Percentiles rank a stretch among this genome's conserved stretches.
phyloP scores from a whole-genome alignment of 2,113 vertebrate species.

The Phrynocephalus versicolor region DNA sequence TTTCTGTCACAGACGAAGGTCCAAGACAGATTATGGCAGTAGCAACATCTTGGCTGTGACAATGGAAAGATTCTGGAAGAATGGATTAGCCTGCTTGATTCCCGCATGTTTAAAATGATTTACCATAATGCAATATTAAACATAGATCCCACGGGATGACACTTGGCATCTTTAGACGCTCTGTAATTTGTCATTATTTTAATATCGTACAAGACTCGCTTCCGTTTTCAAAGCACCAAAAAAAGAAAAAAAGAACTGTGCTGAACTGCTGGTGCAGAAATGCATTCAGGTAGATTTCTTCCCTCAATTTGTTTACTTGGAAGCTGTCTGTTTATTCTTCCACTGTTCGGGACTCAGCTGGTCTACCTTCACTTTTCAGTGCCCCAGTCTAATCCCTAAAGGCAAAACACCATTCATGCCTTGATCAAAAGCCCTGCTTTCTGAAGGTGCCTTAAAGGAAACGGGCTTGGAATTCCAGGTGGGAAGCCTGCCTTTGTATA shows the following conservation, averaged over 20 bases:
- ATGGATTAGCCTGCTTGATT: conserved; percentile 7
- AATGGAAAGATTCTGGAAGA: not conserved
- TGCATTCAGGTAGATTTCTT: not conserved
- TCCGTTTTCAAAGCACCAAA: not conserved
- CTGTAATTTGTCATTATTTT: not conserved
- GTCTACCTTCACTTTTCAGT: not conserved
- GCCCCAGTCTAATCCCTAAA: not conserved
- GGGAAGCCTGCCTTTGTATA: not conserved
- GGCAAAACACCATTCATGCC: not conserved
- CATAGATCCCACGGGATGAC: not conserved
- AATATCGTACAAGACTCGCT: not conserved
- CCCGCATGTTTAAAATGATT: not conserved
- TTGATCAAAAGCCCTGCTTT: not conserved
- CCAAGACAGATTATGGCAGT: conserved; percentile 1
- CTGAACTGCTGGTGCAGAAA: not conserved
- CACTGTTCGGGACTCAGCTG: no score
- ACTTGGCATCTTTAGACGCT: not conserved
- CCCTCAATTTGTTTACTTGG: not conserved
- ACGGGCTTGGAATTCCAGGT: no score
- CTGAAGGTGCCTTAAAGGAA: not conserved
- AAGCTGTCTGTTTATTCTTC: not conserved
- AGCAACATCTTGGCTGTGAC: not conserved
- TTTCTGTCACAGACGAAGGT: conserved; percentile 9
- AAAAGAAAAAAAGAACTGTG: not conserved
- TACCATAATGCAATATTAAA: not conserved